Base-by-base conservation (phyloP, 1,140 invertebrate genomes). In the Euwallacea fornicatus region DNA sequence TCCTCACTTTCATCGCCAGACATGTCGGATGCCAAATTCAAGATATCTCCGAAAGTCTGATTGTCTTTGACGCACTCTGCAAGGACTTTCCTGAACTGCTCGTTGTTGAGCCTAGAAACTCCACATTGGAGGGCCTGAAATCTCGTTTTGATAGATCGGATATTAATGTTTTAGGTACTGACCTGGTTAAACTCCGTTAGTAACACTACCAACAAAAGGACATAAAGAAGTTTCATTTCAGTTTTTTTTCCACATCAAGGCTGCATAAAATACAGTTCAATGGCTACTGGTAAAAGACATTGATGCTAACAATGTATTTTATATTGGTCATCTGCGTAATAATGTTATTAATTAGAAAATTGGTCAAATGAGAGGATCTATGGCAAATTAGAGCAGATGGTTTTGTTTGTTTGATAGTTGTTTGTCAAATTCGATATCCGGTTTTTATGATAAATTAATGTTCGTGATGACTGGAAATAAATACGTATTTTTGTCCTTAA, bases 101-200 rank as follows among this genome's bases (percentile, higher is more conserved):
- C 74, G 41, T 67, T 71, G 47, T 69, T 70, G 41, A 44, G 63
- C 11, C 72, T 68, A 21, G 70, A 62, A 3, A 80, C 66, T 15
- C 77, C 77, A 69, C 79, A 81, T 69, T 81, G 76, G 33, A 81
- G 56, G 9, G 71, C 73, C 78, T 81, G 68, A 66, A 69, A 66
- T 46, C n/a, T 68, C 6, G 4, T 4, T 33, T 33, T 33, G 1
- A 33, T 44, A 7, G 42, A 56, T 42, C 42, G 1, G 47, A 67
- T 54, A 50, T 55, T 10, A 56, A 58, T 53, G 1, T 42, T 58
- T 58, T 58, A 58, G 10, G 6, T 42, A 44, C 16, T 33, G 61
- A 73, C 72, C 67, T 70, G 13, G 10, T 15, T 50, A 58, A 50
- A 70, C 21, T 11, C 10, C 33, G 47, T 7, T 6, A 74, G 9